These are phyloP conservation scores for Nudaria mundana DNA, from an alignment of 2,888 invertebrate genomes.

Conservation along the genomic window DNA sequence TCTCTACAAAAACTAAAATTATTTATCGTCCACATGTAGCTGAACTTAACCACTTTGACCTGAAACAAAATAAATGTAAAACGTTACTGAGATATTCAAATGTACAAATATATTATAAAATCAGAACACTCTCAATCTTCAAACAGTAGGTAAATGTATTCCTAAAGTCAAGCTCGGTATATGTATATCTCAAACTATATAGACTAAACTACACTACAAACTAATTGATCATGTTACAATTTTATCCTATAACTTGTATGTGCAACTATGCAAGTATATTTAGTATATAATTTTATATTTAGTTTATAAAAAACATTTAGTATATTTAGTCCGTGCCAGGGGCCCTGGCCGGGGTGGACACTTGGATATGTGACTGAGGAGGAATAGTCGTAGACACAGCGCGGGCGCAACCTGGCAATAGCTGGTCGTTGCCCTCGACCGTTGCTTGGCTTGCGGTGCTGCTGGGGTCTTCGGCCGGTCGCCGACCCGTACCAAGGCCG, in stretches of 20 bases:
- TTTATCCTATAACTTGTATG: too few relatives aligned
- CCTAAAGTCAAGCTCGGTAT: too few relatives aligned
- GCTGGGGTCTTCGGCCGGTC: slow-evolving; percentile 79
- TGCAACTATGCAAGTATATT: too few relatives aligned
- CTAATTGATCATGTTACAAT: too few relatives aligned
- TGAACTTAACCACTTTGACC: slow-evolving; percentile 99
- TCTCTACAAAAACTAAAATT: slow-evolving; percentile 99
- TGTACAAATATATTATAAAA: slow-evolving; percentile 4
- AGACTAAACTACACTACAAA: too few relatives aligned
- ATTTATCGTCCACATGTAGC: slow-evolving; percentile 99
- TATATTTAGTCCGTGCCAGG: too few relatives aligned
- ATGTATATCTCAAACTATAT: too few relatives aligned
- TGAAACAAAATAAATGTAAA: slow-evolving; percentile 78
- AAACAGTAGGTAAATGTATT: too few relatives aligned
- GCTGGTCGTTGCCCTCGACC: slow-evolving; percentile 79
- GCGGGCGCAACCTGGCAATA: slow-evolving; percentile 57
- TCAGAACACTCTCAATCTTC: too few relatives aligned
- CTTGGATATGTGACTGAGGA: slow-evolving; percentile 45
- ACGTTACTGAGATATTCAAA: slow-evolving; percentile 26
- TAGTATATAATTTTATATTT: too few relatives aligned
- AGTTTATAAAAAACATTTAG: too few relatives aligned
- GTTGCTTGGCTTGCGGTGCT: slow-evolving; percentile 77
- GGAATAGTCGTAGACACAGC: slow-evolving; percentile 53
- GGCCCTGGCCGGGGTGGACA: slow-evolving; percentile 36
- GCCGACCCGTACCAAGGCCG: slow-evolving; percentile 78